Evolutionary conservation across 2,888 invertebrate species (phyloP).

Genomic region (Chrysolina haemoptera): DNA sequence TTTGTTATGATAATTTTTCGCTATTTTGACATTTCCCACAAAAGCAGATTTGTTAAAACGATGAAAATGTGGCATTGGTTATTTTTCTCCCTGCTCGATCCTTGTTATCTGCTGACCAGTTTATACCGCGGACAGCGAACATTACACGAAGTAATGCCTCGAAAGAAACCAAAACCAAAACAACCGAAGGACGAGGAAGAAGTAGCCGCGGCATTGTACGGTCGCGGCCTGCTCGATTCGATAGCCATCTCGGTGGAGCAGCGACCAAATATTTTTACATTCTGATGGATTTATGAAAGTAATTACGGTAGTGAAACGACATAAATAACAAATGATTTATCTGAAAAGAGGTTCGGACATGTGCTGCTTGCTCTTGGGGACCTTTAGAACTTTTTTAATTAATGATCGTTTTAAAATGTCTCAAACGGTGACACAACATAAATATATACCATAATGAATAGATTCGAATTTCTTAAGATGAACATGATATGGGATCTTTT

Average conservation of each 20-base stretch:
- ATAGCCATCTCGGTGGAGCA: constrained; percentile 60
- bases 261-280: constrained; percentile 61
- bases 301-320: constrained; percentile 65
- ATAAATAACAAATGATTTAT: constrained; percentile 65
- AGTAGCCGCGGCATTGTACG: constrained; percentile 43
- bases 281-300: constrained; percentile 66
- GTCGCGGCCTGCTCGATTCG: constrained; percentile 53
- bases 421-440: constrained; percentile 54
- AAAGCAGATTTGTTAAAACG: too few relatives aligned
- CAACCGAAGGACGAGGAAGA: constrained; percentile 39
- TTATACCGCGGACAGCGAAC: constrained; percentile 31
- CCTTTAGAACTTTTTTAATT: constrained; percentile 52
- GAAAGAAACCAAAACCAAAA: constrained; percentile 39
- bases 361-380: constrained; percentile 47
- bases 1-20: too few relatives aligned
- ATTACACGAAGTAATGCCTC: constrained; percentile 46
- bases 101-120: constrained; percentile 13
- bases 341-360: constrained; percentile 46
- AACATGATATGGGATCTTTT: constrained; percentile 45
- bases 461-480: constrained; percentile 46
- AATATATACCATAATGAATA: constrained; percentile 50
- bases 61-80: too few relatives aligned
- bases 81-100: neutral
- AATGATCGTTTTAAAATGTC: constrained; percentile 57
- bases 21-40: too few relatives aligned